These are phyloP conservation scores for Tenthredo amoena DNA, from an alignment of 2,888 invertebrate genomes.

Conservation along the genomic window DNA sequence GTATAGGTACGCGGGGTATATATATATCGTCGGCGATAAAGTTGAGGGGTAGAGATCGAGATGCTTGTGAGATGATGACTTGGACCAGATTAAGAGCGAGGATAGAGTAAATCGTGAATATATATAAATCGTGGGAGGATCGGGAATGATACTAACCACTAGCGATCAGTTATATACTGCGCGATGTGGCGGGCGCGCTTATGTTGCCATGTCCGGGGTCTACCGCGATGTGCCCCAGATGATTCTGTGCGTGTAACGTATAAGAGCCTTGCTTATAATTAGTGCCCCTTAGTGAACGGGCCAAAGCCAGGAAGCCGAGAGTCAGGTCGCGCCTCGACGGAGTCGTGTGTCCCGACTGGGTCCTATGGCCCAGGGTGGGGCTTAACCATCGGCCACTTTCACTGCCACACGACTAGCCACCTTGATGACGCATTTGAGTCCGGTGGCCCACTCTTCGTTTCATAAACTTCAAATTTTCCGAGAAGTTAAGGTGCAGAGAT, in stretches of 20 bases:
- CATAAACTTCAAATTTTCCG: constrained; percentile 25
- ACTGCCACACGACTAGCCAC: constrained; percentile 58
- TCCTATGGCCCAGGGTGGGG: constrained; percentile 63
- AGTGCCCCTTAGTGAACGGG: constrained; percentile 56
- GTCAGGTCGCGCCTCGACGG: constrained; percentile 52
- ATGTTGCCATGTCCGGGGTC: constrained; percentile 63
- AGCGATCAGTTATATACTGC: constrained; percentile 49
- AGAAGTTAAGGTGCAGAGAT: background rate
- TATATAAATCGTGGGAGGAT: constrained; percentile 27
- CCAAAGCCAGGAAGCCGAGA: constrained; percentile 65
- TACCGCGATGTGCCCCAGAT: constrained; percentile 64
- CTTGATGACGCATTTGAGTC: constrained; percentile 26
- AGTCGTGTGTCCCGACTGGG: constrained; percentile 36
- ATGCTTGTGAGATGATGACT: constrained; percentile 11
- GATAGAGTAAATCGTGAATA: constrained; percentile 20
- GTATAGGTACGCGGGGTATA: background rate
- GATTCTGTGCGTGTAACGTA: constrained; percentile 62
- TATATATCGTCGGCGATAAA: background rate
- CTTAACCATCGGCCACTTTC: constrained; percentile 65
- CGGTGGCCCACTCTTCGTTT: constrained; percentile 43
- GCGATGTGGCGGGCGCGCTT: constrained; percentile 50
- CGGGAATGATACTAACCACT: constrained; percentile 32
- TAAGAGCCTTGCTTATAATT: constrained; percentile 59
- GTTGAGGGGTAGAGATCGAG: background rate
- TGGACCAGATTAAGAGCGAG: background rate